Conservation (phyloP, 2,888 invertebrate species). For the Epinotia nisella region DNA sequence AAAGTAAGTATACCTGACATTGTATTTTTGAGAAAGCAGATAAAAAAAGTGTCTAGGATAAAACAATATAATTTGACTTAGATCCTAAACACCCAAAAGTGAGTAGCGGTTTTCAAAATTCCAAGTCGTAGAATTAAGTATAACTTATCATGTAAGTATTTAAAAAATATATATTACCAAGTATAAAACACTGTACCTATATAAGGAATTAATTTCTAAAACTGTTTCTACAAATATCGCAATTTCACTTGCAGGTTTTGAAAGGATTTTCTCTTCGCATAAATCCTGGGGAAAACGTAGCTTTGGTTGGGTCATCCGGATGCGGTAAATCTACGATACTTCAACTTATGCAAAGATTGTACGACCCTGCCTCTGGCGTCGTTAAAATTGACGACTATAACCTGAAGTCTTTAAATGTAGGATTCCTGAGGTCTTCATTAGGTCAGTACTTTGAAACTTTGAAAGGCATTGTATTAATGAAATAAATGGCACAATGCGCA, state of each 20-base stretch:
- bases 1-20: slow-evolving; percentile 71
- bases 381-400: slow-evolving; percentile 88
- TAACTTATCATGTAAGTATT: too few species aligned
- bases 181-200: too few species aligned
- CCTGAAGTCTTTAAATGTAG: slow-evolving; percentile 88
- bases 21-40: too few species aligned
- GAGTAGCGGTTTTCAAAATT: too few species aligned
- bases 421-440: slow-evolving; percentile 90
- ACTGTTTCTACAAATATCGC: not conserved
- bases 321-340: slow-evolving; percentile 93
- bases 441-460: slow-evolving; percentile 65
- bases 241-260: slow-evolving; percentile 82
- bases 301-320: slow-evolving; percentile 90
- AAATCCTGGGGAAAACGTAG: slow-evolving; percentile 88
- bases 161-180: too few species aligned
- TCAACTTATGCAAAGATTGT: slow-evolving; percentile 90
- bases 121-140: too few species aligned
- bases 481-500: not conserved
- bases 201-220: not conserved
- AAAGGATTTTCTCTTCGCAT: slow-evolving; percentile 87
- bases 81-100: too few species aligned
- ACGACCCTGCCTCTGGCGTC: slow-evolving; percentile 86
- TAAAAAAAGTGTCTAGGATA: not conserved
- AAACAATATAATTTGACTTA: too few species aligned
- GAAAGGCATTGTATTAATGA: not conserved